Evolutionary conservation across 2,113 vertebrate species (phyloP), one percentile per base, ranked within the genome.

Genomic region (Phrynosoma blainvillii): DNA sequence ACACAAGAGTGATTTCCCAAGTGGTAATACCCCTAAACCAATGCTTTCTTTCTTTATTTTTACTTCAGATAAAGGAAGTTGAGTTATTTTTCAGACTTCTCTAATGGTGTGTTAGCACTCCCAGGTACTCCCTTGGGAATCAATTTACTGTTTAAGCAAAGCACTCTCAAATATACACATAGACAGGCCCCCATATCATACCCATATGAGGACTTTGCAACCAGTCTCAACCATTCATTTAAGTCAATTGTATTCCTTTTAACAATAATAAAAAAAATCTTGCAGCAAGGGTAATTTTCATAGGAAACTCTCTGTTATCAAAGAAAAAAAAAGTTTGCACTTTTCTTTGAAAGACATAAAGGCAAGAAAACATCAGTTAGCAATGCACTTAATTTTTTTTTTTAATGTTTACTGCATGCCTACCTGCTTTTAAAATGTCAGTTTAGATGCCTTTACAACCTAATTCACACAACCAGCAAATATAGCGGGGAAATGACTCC

Each of bases 281-380:
- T n/a, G 36, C 36, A 84, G 1, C 0, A 0, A 89, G 40, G 12
- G 87, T 73, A 1, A 54, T 3, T 87, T 87, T 87, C 25, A 66
- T 59, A 74, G 32, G 32, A 86, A 86, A 78, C 54, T 30, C 66
- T n/a, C 88, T 92, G 81, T 75, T 12, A 90, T 81, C 1, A 0
- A 14, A 90, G 86, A 75, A 84, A 1, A 88, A 88, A 84, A 71
- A 75, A 3, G 62, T 10, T 88, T 84, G 79, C 75, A 16, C n/a
- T 0, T 70, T 6, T 14, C 40, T 62, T 85, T 84, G 5, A 79
- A 30, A 16, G 89, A 86, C 25, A 8, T 74, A 59, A 62, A 84
- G 62, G 21, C 1, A 84, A 75, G 30, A 56, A 11, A 32, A n/a
- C 23, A 70, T 52, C 20, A 2, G 32, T 62, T 65, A 76, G 23